Evolutionary conservation across 2,113 vertebrate species (phyloP).

Genomic region (Phaethornis superciliosus): DNA sequence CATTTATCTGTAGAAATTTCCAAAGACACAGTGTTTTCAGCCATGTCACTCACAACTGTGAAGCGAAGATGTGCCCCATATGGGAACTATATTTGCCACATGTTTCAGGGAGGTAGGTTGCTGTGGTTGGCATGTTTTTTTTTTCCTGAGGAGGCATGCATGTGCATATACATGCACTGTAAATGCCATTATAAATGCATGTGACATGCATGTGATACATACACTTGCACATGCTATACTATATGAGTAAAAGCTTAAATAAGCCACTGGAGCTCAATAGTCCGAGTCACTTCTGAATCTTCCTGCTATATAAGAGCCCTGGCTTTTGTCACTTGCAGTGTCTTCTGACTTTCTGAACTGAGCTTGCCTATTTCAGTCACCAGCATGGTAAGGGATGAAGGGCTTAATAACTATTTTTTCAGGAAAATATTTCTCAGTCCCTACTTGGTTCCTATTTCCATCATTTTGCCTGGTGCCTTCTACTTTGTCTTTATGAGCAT

Average conservation of each 20-base stretch:
- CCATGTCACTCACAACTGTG: conserved; percentile 42
- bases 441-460: background rate
- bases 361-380: background rate
- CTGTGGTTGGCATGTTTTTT: conserved; percentile 7
- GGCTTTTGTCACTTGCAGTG: background rate
- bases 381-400: background rate
- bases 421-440: background rate
- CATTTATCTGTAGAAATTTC: background rate
- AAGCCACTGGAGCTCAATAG: background rate
- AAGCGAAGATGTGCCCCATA: conserved; percentile 69
- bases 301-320: background rate
- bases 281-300: background rate
- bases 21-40: conserved; percentile 16
- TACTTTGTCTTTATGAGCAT: background rate
- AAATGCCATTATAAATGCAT: background rate
- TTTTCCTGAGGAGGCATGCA: conserved; percentile 3
- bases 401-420: background rate
- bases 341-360: background rate
- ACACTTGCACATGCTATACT: background rate
- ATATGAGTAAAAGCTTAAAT: background rate
- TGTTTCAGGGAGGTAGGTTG: conserved; percentile 83
- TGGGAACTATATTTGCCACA: conserved; percentile 82
- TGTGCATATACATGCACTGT: background rate
- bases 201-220: background rate
- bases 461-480: background rate